phyloP scores from a whole-genome alignment of 2,113 vertebrate genomes.

The Paracanthobrama guichenoti region DNA sequence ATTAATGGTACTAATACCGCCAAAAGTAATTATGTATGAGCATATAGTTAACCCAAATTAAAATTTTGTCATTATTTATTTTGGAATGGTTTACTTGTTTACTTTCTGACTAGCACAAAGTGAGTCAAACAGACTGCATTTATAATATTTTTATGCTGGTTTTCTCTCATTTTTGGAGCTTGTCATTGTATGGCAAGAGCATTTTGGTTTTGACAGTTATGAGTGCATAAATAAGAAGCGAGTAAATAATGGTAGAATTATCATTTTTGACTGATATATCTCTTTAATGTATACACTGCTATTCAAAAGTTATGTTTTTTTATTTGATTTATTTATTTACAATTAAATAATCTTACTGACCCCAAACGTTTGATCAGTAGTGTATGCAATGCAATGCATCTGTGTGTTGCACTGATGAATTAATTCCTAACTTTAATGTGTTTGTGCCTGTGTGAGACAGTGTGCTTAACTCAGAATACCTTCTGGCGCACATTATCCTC shows the following conservation, averaged over 20 bases:
- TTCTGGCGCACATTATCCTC: not conserved
- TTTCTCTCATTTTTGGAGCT: too few relatives aligned
- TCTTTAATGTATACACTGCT: too few relatives aligned
- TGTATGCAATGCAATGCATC: not conserved
- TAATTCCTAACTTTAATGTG: not conserved
- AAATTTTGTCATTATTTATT: not conserved
- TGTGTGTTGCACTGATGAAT: not conserved
- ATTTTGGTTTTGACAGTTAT: too few relatives aligned
- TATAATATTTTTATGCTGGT: too few relatives aligned
- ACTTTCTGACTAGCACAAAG: too few relatives aligned
- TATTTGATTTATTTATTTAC: too few relatives aligned
- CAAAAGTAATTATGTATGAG: not conserved
- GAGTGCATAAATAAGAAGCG: too few relatives aligned
- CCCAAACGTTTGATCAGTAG: not conserved
- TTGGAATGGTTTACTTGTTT: not conserved
- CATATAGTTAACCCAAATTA: not conserved
- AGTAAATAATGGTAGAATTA: too few relatives aligned
- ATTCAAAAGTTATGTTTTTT: too few relatives aligned
- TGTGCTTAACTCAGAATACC: not conserved
- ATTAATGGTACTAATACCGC: not conserved
- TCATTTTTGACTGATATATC: too few relatives aligned
- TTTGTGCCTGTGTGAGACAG: not conserved
- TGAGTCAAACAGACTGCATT: not conserved
- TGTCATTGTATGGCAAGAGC: too few relatives aligned
- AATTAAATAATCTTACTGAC: too few relatives aligned